A percentile compares a stretch with the other conserved stretches of the same genome.
These are phyloP conservation scores for Selenia dentaria DNA, from an alignment of 2,888 invertebrate species.

Conservation along the genomic window DNA sequence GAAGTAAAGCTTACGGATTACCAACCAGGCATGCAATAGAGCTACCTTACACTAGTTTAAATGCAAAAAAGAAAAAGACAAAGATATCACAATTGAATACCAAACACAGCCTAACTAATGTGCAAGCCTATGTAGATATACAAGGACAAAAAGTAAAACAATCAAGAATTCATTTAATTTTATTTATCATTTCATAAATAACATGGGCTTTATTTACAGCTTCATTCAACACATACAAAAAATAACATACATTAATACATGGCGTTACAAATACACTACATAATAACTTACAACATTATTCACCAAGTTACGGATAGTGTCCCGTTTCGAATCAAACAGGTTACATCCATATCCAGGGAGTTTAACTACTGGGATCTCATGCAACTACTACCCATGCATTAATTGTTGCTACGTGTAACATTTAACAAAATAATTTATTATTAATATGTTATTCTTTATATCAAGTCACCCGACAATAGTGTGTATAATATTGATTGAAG, in stretches of 20 bases:
- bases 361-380: constrained; percentile 50
- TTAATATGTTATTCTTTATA: constrained; percentile 45
- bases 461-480: constrained; percentile 11
- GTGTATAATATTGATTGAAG: no score
- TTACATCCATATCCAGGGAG: constrained; percentile 38
- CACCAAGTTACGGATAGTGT: constrained; percentile 25
- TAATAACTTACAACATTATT: constrained; percentile 18
- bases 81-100: no score
- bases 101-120: no score
- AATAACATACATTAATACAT: constrained; percentile 33
- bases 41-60: no score
- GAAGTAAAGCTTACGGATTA: no score
- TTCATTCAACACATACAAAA: constrained; percentile 50
- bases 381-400: constrained; percentile 68
- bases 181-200: constrained; percentile 67
- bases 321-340: constrained; percentile 32
- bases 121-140: no score
- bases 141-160: constrained; percentile 72
- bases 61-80: no score
- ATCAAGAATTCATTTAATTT: constrained; percentile 56
- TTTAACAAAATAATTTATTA: constrained; percentile 60
- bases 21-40: no score
- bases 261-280: constrained; percentile 16
- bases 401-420: constrained; percentile 47
- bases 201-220: constrained; percentile 69